Base-by-base conservation (phyloP, 2,113 vertebrate species). In the Megaleporinus macrocephalus region DNA sequence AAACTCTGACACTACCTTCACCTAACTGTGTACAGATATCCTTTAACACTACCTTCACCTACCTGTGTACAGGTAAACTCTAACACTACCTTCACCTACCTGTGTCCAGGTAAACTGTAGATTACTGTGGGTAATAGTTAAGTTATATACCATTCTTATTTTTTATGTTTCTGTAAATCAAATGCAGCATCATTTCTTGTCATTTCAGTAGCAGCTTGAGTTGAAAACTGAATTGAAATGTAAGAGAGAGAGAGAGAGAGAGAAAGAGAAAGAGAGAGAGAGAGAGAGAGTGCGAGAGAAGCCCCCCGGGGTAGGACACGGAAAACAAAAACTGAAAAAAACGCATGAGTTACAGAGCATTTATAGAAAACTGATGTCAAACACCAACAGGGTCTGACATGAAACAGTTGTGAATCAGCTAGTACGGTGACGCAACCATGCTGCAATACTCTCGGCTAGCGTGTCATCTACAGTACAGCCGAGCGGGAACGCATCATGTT, bases 401-500 rank as follows among this genome's bases (percentile, higher is more conserved):
- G 62, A 65, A 65, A 5, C 53, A 55, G 53, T 22, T 22, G 53
- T 55, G 14, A 51, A 51, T 63, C 63, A 66, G 63, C 29, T 10
- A 27, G 26, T 44, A 33, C 22, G 29, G 47, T 79, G 82, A 73
- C 74, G 82, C 70, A 83, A 83, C 62, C 41, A 41, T 5, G 26
- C 27, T 72, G 69, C 72, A 83, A 79, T 62, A 68, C 29, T 57
- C 18, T n/a, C 66, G 41, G 33, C 47, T 49, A 44, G 41, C 9
- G 9, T 73, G 27, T 24, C 51, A 29, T 68, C 62, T 57, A 26
- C 65, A 74, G 72, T 51, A n/a, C 22, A 76, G 49, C 33, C 62
- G 22, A 57, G 26, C 29, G 63, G 20, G 36, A 51, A 18, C 59
- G 41, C 30, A 26, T 26, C 30, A 26, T 12, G 47, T 66, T 55